These are phyloP conservation scores for Sisyra terminalis DNA, from an alignment of 2,888 invertebrate species.

Conservation along the genomic window DNA sequence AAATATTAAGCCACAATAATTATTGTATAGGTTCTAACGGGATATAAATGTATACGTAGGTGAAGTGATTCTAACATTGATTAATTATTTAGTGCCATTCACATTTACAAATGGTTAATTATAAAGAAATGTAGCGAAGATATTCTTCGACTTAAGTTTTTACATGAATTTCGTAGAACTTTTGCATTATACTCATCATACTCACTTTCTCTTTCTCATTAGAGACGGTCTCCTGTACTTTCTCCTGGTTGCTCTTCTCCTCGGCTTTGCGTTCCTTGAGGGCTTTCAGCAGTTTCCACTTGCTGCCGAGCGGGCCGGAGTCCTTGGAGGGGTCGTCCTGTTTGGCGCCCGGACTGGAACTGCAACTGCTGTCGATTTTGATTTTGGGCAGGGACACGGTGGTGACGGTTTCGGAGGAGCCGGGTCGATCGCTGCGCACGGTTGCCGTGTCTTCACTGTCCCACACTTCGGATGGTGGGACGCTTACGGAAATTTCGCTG, in stretches of 20 bases:
- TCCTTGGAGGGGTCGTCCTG: slow-evolving; percentile 20
- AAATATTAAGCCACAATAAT: slow-evolving; percentile 7
- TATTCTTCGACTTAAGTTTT: slow-evolving; percentile 30
- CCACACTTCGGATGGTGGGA: slow-evolving; percentile 21
- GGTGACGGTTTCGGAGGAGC: slow-evolving; percentile 20
- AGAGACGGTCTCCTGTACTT: slow-evolving; percentile 39
- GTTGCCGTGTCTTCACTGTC: slow-evolving; percentile 25
- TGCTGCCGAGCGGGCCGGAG: slow-evolving; percentile 50
- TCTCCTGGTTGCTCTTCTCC: slow-evolving; percentile 58
- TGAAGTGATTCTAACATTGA: neutral
- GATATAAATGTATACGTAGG: neutral
- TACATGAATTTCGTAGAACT: slow-evolving; percentile 48
- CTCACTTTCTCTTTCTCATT: slow-evolving; percentile 56
- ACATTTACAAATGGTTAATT: neutral
- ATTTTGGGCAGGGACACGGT: slow-evolving; percentile 30
- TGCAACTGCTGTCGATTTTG: slow-evolving; percentile 28
- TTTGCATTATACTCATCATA: slow-evolving; percentile 45
- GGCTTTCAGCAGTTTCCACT: slow-evolving; percentile 82
- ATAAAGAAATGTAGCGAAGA: neutral
- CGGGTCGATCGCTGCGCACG: slow-evolving; percentile 21
- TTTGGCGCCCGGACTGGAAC: slow-evolving; percentile 19
- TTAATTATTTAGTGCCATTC: slow-evolving; percentile 2
- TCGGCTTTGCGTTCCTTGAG: slow-evolving; percentile 80
- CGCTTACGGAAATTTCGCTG: slow-evolving; percentile 25
- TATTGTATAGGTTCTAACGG: slow-evolving; percentile 6